Percentiles rank a stretch among this genome's conserved stretches.
These are phyloP conservation scores for Turritopsis dohrnii DNA, from an alignment of 30 jellyfish, hydroid and myxozoan genomes.

Conservation along the genomic window DNA sequence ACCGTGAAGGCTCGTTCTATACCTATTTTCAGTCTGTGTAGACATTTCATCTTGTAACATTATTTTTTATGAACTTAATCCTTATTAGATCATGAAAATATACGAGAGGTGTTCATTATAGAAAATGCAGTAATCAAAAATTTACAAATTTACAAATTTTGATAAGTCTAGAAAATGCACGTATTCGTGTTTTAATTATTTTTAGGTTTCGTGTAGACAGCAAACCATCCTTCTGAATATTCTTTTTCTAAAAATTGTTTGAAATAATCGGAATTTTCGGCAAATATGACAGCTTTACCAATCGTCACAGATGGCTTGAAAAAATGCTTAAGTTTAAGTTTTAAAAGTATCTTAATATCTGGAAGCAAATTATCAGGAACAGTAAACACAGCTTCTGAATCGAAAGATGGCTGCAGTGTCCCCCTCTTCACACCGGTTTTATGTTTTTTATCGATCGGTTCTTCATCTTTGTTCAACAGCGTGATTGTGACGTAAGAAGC, in stretches of 20 bases:
- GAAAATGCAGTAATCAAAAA: no score
- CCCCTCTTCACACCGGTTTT: conserved; percentile 57
- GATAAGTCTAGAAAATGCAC: not conserved
- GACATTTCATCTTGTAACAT: no score
- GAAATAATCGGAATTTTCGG: conserved; percentile 63
- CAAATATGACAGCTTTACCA: conserved; percentile 41
- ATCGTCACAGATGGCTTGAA: conserved; percentile 46
- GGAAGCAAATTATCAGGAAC: conserved; percentile 80
- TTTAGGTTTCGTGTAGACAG: conserved; percentile 63
- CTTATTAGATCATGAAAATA: no score
- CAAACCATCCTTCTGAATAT: conserved; percentile 61
- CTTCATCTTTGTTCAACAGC: conserved; percentile 57
- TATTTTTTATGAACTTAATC: no score
- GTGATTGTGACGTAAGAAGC: conserved; percentile 77
- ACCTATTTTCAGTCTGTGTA: no score
- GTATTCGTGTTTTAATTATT: not conserved
- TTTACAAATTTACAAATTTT: not conserved
- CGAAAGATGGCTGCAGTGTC: conserved; percentile 61
- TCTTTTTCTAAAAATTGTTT: conserved; percentile 48
- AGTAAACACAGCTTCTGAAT: conserved; percentile 33
- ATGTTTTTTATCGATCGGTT: conserved; percentile 37
- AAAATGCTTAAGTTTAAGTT: conserved; percentile 40
- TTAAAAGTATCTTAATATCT: conserved; percentile 48
- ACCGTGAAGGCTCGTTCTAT: no score
- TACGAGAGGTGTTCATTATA: no score